phyloP scores from a whole-genome alignment of 2,888 invertebrate species.

The Diarsia rubi region DNA sequence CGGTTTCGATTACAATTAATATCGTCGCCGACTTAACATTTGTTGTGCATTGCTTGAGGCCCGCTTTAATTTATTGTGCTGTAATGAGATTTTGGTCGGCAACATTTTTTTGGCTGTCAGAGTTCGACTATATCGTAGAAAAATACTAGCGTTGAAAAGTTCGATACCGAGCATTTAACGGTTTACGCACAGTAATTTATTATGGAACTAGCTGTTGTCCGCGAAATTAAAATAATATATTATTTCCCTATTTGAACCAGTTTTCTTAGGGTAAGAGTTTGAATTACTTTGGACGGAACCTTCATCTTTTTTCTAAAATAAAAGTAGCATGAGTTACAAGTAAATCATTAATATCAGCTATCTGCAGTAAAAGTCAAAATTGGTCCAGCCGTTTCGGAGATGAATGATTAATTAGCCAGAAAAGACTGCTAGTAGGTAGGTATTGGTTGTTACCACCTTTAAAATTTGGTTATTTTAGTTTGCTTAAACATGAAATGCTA shows the following conservation, averaged over 20 bases:
- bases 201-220: background rate
- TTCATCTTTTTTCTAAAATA: no score
- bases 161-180: background rate
- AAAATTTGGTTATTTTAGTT: background rate
- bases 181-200: background rate
- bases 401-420: no score
- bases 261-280: no score
- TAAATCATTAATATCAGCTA: no score
- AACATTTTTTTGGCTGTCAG: constrained; percentile 63
- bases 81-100: constrained; percentile 71
- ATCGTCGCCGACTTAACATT: constrained; percentile 69
- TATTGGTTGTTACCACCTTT: background rate
- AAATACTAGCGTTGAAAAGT: background rate
- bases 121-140: constrained; percentile 18
- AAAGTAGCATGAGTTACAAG: no score
- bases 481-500: background rate
- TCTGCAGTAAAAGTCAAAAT: no score
- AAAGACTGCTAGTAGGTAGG: background rate
- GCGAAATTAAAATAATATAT: no score
- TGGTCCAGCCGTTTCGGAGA: no score
- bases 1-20: constrained; percentile 76
- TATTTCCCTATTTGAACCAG: no score
- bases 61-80: constrained; percentile 71
- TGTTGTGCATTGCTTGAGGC: constrained; percentile 65
- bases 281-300: no score